Evolutionary conservation across 2,113 vertebrate species (phyloP), one percentile per base, ranked within the genome.

Genomic region (Meles meles): DNA sequence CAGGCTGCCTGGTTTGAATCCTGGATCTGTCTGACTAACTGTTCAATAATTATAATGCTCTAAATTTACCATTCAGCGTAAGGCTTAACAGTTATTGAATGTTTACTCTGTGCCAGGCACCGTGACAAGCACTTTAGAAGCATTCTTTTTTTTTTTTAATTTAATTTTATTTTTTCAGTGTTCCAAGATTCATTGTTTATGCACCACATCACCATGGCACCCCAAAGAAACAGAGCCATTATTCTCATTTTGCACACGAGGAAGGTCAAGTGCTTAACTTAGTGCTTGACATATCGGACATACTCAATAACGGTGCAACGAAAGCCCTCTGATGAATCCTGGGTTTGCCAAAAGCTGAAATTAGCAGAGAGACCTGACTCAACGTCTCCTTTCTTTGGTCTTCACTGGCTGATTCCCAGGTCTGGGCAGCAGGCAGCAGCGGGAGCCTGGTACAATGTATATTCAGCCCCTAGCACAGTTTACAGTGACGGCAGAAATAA

Each of bases 401-500:
- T 85, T 61, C 72, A 34, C 65, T 13, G 1, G 47, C 65, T 52
- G 49, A 15, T 63, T 59, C 84, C 83, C 20, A 25, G 57, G 39
- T 82, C 72, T 71, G 3, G 12, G 55, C 47, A 31, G 37, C 37
- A 4, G 1, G 39, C 52, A 90, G 88, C 52, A 8, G n/a, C 3
- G 18, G 39, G 18, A 44, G 31, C 71, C 82, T 63, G 90, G 77
- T 92, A 71, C 10, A 12, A 5, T 34, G 20, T 23, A 21, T 67
- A 42, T 57, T 49, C 96, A 59, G 37, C 83, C 83, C 61, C 12
- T 37, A 94, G 96, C 94, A 93, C 88, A 93, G 94, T 97, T 96
- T 93, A 97, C 77, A 93, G 89, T 81, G 89, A 97, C 20, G 74
- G 42, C 88, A 86, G 96, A 97, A 89, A 87, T 94, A 94, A 97